Conservation (phyloP, 2,888 invertebrate genomes). For the Selenia dentaria region DNA sequence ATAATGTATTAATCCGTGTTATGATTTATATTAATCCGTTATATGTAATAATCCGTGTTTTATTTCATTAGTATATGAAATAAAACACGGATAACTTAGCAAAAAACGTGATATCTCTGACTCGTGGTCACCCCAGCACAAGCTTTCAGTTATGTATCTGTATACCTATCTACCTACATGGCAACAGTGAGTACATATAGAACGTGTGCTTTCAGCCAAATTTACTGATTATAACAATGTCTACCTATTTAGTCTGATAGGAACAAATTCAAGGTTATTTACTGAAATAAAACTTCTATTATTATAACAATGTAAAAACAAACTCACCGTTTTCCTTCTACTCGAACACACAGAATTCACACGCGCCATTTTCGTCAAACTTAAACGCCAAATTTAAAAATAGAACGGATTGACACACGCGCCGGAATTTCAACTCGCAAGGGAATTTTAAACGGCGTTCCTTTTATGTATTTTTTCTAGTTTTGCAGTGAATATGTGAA, state of each 20-base stretch:
- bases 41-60: too few relatives aligned
- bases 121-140: neutral
- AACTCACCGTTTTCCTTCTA: slow-evolving; percentile 29
- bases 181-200: too few relatives aligned
- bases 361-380: slow-evolving; percentile 25
- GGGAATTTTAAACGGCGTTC: slow-evolving; percentile 2
- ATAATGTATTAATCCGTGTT: too few relatives aligned
- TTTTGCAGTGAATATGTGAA: neutral
- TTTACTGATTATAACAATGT: too few relatives aligned
- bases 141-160: neutral
- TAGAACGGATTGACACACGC: slow-evolving; percentile 24
- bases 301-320: slow-evolving; percentile 1
- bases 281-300: slow-evolving; percentile 20
- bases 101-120: too few relatives aligned
- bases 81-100: too few relatives aligned
- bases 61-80: too few relatives aligned
- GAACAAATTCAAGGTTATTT: neutral
- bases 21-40: too few relatives aligned
- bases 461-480: slow-evolving; percentile 8
- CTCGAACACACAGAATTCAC: slow-evolving; percentile 9
- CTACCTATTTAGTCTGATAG: too few relatives aligned
- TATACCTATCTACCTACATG: neutral
- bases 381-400: slow-evolving; percentile 27
- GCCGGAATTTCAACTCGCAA: slow-evolving; percentile 17
- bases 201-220: too few relatives aligned